phyloP scores from a whole-genome alignment of 2,113 vertebrate species.

The Myiopsitta monachus region DNA sequence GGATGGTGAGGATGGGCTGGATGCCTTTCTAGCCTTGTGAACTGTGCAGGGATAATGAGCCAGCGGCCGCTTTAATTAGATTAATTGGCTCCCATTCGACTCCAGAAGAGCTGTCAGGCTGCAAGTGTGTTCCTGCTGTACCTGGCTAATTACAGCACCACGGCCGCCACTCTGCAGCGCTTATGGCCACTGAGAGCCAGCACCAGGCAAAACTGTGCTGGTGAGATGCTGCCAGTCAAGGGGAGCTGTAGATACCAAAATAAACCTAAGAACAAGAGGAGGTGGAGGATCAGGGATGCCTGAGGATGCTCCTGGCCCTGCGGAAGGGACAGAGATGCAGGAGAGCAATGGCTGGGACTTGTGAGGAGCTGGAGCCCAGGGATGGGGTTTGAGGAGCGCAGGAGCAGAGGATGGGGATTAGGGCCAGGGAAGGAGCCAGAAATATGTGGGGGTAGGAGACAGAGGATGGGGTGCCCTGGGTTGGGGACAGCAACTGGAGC shows the following conservation, averaged over 20 bases:
- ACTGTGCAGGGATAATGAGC: background rate
- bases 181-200: background rate
- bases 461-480: accelerated
- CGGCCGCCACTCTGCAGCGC: background rate
- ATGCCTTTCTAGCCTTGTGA: background rate
- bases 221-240: background rate
- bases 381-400: background rate
- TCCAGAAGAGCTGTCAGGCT: constrained; percentile 49
- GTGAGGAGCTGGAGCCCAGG: background rate
- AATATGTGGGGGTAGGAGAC: background rate
- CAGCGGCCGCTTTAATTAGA: constrained; percentile 28
- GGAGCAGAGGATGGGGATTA: background rate
- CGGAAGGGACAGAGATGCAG: background rate
- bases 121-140: constrained; percentile 38
- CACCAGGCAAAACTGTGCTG: accelerated
- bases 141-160: constrained; percentile 22
- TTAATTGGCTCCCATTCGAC: constrained; percentile 59
- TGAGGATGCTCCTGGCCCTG: background rate
- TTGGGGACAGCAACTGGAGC: accelerated
- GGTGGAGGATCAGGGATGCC: background rate
- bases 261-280: background rate
- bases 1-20: accelerated
- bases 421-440: background rate
- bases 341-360: background rate
- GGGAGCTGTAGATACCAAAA: background rate